These are phyloP conservation scores for Apis mellifera DNA, from an alignment of 1,140 invertebrate species.

Conservation along the genomic window DNA sequence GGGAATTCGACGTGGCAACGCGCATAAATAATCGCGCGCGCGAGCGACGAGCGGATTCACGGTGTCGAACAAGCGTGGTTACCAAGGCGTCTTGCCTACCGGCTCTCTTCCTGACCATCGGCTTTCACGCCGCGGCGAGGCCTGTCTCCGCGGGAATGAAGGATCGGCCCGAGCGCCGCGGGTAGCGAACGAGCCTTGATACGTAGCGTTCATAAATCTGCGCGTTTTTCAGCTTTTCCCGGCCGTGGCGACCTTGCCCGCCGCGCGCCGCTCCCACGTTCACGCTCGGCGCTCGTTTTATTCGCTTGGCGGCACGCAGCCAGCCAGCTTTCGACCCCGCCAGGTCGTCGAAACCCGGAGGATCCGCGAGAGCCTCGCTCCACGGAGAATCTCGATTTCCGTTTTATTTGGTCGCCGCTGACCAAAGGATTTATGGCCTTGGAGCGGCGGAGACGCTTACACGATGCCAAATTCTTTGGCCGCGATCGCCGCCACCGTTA, in stretches of 20 bases:
- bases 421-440: constrained; percentile 54
- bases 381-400: constrained; percentile 60
- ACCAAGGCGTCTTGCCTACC: constrained; percentile 32
- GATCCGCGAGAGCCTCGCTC: constrained; percentile 34
- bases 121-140: constrained; percentile 35
- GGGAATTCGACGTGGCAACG: constrained; percentile 14
- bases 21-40: constrained; percentile 63
- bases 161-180: constrained; percentile 43
- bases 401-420: constrained; percentile 60
- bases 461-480: constrained; percentile 58
- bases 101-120: constrained; percentile 39
- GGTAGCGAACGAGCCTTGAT: constrained; percentile 47
- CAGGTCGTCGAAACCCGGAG: constrained; percentile 30
- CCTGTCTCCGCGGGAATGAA: constrained; percentile 48
- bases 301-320: constrained; percentile 18
- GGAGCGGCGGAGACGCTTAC: constrained; percentile 46
- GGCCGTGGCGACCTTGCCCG: constrained; percentile 38
- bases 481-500: constrained; percentile 40
- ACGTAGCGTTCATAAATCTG: constrained; percentile 61
- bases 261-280: constrained; percentile 38
- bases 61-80: constrained; percentile 58
- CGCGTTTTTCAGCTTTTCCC: constrained; percentile 61
- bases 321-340: constrained; percentile 28
- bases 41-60: constrained; percentile 5
- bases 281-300: constrained; percentile 32